Evolutionary conservation across 2,113 vertebrate species (phyloP).

Genomic region (Acrocephalus kingi): DNA sequence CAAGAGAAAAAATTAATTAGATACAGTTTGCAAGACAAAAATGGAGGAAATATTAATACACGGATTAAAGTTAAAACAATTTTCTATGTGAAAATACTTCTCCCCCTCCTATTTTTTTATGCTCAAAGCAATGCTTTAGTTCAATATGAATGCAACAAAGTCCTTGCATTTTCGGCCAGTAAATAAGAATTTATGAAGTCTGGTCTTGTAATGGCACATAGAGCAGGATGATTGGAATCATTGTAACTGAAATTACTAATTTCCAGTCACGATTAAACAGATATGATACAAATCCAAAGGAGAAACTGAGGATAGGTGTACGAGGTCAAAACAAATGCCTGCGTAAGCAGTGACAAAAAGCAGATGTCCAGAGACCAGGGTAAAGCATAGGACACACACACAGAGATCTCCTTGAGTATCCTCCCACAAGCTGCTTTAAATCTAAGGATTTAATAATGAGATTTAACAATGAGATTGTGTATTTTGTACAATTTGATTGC

Average conservation of each 20-base stretch:
- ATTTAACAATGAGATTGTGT: neutral
- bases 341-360: neutral
- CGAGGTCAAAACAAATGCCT: neutral
- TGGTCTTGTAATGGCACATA: neutral
- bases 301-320: neutral
- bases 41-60: neutral
- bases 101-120: fast-evolving
- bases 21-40: neutral
- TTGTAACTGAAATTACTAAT: neutral
- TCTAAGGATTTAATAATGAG: neutral
- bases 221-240: neutral
- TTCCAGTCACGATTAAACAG: neutral
- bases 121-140: neutral
- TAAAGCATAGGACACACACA: neutral
- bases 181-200: neutral
- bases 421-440: neutral
- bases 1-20: neutral
- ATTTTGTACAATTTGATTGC: neutral
- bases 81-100: neutral
- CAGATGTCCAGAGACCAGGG: neutral
- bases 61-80: neutral
- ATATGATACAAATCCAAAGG: neutral
- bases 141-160: neutral
- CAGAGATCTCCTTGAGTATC: neutral
- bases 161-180: neutral